Conservation (phyloP, 2,888 invertebrate genomes). For the Polylopha cassiicola region DNA sequence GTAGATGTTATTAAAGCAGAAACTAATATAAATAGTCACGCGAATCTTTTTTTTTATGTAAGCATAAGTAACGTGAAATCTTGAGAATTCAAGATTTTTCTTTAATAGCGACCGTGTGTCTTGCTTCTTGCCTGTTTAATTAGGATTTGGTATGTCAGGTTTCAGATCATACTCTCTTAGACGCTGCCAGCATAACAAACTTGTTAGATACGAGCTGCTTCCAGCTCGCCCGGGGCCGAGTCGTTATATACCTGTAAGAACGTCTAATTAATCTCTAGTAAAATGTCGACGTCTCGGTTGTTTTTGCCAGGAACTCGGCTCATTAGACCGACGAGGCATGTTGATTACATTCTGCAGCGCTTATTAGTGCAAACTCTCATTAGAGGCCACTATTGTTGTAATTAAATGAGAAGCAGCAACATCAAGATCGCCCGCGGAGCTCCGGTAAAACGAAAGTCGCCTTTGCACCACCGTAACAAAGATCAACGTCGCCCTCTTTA, state of each 20-base stretch:
- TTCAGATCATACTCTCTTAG: slow-evolving; percentile 43
- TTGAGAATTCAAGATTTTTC: no score
- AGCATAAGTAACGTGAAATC: no score
- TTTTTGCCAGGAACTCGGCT: slow-evolving; percentile 74
- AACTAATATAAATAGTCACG: slow-evolving; percentile 25
- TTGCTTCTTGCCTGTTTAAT: no score
- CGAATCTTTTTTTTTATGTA: slow-evolving; percentile 30
- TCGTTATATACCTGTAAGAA: slow-evolving; percentile 54
- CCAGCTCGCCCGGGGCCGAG: slow-evolving; percentile 45
- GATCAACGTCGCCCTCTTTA: slow-evolving; percentile 27
- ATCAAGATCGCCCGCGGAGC: slow-evolving; percentile 47
- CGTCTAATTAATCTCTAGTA: slow-evolving; percentile 73
- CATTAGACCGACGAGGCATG: slow-evolving; percentile 75
- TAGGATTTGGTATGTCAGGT: slow-evolving; percentile 23
- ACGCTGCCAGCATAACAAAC: slow-evolving; percentile 44
- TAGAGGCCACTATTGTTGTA: slow-evolving; percentile 76
- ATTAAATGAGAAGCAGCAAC: slow-evolving; percentile 72
- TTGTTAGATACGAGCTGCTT: slow-evolving; percentile 52
- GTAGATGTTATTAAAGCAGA: slow-evolving; percentile 52
- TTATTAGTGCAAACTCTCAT: slow-evolving; percentile 77
- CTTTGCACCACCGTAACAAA: slow-evolving; percentile 43
- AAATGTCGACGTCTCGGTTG: slow-evolving; percentile 66
- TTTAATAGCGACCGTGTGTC: slow-evolving; percentile 13
- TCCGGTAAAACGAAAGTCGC: slow-evolving; percentile 39
- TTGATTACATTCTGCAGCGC: slow-evolving; percentile 76